These are phyloP conservation scores for Gymnocephalus cernua DNA, from an alignment of 2,113 vertebrate genomes.

Conservation along the genomic window DNA sequence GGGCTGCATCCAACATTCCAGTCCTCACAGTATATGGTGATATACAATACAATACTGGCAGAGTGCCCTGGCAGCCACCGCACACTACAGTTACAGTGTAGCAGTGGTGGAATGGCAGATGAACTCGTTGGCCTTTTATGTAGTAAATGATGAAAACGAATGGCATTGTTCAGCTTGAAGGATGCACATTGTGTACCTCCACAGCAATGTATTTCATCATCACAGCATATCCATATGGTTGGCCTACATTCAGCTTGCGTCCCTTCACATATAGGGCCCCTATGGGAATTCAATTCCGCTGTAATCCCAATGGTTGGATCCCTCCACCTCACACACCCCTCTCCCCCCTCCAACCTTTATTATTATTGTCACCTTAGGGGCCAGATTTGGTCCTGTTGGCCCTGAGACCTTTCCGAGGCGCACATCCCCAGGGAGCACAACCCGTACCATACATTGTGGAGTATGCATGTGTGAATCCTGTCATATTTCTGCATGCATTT, in stretches of 20 bases:
- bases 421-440: conserved; percentile 24
- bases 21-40: conserved; percentile 34
- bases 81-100: conserved; percentile 42
- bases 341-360: conserved; percentile 49
- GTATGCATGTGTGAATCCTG: conserved; percentile 21
- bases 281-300: conserved; percentile 65
- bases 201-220: conserved; percentile 60
- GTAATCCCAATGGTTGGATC: conserved; percentile 50
- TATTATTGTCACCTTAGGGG: conserved; percentile 68
- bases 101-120: conserved; percentile 37
- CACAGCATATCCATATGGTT: conserved; percentile 68
- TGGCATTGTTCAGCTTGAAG: conserved; percentile 63
- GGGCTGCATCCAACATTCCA: conserved; percentile 43
- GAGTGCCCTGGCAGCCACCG: conserved; percentile 22
- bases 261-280: conserved; percentile 59
- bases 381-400: conserved; percentile 44
- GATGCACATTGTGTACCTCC: conserved; percentile 41
- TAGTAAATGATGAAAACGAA: conserved; percentile 20
- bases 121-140: conserved; percentile 65
- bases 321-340: conserved; percentile 1
- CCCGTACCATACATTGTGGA: conserved; percentile 15
- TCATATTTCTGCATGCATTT: conserved; percentile 29
- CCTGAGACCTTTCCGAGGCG: conserved; percentile 46
- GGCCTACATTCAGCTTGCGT: conserved; percentile 59
- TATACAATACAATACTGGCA: conserved; percentile 35